Base-by-base conservation (phyloP, 2,888 invertebrate species). In the Diaperis boleti region DNA sequence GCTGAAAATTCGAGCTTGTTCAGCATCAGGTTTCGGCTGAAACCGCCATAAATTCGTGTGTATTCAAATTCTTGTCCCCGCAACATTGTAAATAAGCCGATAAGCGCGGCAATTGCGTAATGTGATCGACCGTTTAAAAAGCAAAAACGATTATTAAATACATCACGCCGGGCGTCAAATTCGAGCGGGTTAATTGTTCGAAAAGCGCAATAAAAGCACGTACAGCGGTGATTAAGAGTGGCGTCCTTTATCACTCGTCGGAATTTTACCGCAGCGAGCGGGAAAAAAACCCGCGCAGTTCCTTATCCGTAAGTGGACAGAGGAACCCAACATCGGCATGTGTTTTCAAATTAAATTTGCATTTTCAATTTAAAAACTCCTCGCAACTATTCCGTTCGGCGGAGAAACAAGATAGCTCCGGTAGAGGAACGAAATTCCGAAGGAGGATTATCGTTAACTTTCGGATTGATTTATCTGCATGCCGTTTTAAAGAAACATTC, bases 11-110 rank as follows among this genome's bases (percentile, higher is more conserved):
- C 39, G 41, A 47, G 59, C 59, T 47, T 39, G 44, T 52, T 61
- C 47, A 45, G 54, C 61, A 45, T 61, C 55, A 47, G 61, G 45
- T 61, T 61, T 55, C 61, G 55, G 54, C 45, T 26, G 37, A 45
- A 60, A 60, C 22, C 20, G 33, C 20, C 52, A 52, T 60, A 60
- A 60, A 60, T 60, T 37, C 41, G 44, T 11, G 29, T 15, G 26
- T 47, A 57, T 57, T 57, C 47, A 57, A 47, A 57, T 47, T 47
- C 47, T 52, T 52, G 26, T n/a, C n/a, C n/a, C n/a, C n/a, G n/a
- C n/a, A 26, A 26, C n/a, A 26, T 5, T 20, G 20, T 6, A 20
- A 20, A 20, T 20, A 6, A 6, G 26, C 26, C 6, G 26, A 26
- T 26, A 26, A 26, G n/a, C 26, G n/a, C 6, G 6, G 26, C 6